These are phyloP conservation scores for Ormyrus nitidulus DNA, from an alignment of 2,888 invertebrate species.

Conservation along the genomic window DNA sequence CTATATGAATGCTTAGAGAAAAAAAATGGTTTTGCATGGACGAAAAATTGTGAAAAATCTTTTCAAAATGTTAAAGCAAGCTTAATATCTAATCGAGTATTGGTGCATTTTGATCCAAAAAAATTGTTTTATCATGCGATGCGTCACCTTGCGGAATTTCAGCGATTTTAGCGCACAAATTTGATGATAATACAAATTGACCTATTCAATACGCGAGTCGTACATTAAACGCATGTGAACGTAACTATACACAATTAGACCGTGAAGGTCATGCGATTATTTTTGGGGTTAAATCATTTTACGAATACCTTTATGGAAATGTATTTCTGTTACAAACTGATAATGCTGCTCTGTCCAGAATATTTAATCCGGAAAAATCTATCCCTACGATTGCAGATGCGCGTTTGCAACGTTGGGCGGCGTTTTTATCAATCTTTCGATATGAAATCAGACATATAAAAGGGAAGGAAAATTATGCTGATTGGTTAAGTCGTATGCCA, in stretches of 20 bases:
- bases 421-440: conserved; percentile 47
- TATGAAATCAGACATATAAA: conserved; percentile 51
- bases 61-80: conserved; percentile 36
- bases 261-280: conserved; percentile 52
- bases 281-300: conserved; percentile 53
- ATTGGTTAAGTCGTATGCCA: conserved; percentile 48
- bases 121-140: conserved; percentile 45
- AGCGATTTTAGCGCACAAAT: conserved; percentile 46
- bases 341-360: conserved; percentile 41
- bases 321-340: conserved; percentile 54
- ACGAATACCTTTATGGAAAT: conserved; percentile 49
- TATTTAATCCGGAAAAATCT: conserved; percentile 49
- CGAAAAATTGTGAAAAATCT: conserved; percentile 3
- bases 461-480: conserved; percentile 38
- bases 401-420: conserved; percentile 52
- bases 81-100: conserved; percentile 34
- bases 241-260: conserved; percentile 50
- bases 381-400: conserved; percentile 50
- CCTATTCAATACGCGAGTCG: conserved; percentile 50
- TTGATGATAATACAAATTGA: conserved; percentile 40
- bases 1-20: conserved; percentile 24
- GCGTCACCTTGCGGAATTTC: conserved; percentile 49
- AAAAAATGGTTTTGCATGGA: conserved; percentile 28
- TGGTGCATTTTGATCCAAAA: conserved; percentile 42
- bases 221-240: conserved; percentile 40